Base-by-base conservation (phyloP, 2,113 vertebrate genomes). In the Bufo bufo region DNA sequence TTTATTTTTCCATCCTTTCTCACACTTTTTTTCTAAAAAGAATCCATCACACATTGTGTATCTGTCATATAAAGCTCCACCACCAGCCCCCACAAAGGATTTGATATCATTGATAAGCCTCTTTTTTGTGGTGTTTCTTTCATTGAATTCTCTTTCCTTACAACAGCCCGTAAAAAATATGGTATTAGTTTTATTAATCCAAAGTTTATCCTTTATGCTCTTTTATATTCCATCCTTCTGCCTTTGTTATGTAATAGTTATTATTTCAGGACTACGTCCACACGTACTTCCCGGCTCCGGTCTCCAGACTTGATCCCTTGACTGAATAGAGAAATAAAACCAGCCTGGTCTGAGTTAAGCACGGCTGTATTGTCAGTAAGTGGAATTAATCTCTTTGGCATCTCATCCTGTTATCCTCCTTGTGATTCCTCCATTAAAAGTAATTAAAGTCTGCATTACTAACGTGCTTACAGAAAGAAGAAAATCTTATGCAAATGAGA, bases 401-500 rank as follows among this genome's bases (percentile, higher is more conserved):
- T 75, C 72, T 66, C 81, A 77, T 77, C 71, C 87, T 66, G 81
- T 84, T 88, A 77, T 12, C n/a, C 80, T 13, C 71, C 72, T 88
- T 88, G 56, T 84, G 87, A 84, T 88, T 88, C 87, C 81, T 54
- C 87, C 87, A 88, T 85, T 91, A 66, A 82, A 84, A 80, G 88
- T 92, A 90, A 93, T 95, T 95, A 93, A 90, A 91, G 89, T 89
- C 80, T 86, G 89, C 86, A 91, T 93, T 91, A 89, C 88, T 89
- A 91, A 93, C 89, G 85, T 88, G 89, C 88, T 95, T 92, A 93
- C 90, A 81, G 83, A 90, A 85, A 90, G 77, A 69, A 74, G 93
- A 93, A 92, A 89, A 74, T 86, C 77, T 88, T 87, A 94, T 93
- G 91, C 91, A 94, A 94, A 94, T 93, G 63, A 93, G 91, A 89